phyloP scores from a whole-genome alignment of 2,888 invertebrate species.

The Plemyria rubiginata region DNA sequence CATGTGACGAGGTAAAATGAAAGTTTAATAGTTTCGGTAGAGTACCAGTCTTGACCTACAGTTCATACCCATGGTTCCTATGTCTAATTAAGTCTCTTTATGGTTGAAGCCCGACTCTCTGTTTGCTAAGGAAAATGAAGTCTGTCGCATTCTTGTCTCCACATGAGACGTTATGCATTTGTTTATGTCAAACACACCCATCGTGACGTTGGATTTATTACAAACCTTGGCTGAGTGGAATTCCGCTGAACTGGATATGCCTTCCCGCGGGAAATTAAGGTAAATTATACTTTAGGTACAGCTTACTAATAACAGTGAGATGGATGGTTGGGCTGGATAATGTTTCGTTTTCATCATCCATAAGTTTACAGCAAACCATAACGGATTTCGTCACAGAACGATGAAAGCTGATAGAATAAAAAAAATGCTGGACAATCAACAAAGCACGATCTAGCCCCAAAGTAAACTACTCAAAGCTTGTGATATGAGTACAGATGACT shows the following conservation, averaged over 20 bases:
- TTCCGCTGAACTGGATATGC: constrained; percentile 6
- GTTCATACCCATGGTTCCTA: background rate
- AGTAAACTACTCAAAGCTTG: too few species aligned
- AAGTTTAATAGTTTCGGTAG: too few species aligned
- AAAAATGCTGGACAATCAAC: too few species aligned
- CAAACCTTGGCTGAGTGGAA: constrained; percentile 17
- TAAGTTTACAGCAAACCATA: background rate
- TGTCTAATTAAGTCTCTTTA: constrained; percentile 3
- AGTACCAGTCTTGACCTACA: background rate
- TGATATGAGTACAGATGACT: too few species aligned
- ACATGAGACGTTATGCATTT: constrained; percentile 54
- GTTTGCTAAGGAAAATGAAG: constrained; percentile 52
- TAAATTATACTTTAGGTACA: background rate
- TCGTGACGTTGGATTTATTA: constrained; percentile 45
- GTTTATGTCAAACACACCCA: constrained; percentile 54
- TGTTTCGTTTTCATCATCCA: background rate
- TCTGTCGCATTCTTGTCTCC: constrained; percentile 50
- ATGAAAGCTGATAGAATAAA: too few species aligned
- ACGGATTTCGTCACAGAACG: too few species aligned
- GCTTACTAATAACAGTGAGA: background rate
- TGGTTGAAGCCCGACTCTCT: constrained; percentile 18
- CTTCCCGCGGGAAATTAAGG: constrained; percentile 1
- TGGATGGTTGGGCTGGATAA: background rate
- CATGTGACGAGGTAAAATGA: too few species aligned
- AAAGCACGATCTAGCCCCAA: too few species aligned